Conservation (phyloP, 2,113 vertebrate species). For the Lycocorax pyrrhopterus region DNA sequence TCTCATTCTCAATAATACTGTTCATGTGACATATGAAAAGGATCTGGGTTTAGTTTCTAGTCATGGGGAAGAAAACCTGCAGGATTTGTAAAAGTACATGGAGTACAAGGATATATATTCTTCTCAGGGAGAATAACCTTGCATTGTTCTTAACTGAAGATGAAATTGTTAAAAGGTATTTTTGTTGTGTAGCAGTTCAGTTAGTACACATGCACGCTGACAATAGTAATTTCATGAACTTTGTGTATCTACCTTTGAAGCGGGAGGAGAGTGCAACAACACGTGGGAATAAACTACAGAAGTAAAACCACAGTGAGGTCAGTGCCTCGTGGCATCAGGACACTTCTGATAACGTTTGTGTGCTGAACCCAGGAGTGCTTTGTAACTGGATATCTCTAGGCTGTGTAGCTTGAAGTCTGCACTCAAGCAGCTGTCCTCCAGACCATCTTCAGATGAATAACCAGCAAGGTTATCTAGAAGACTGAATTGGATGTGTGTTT, state of each 20-base stretch:
- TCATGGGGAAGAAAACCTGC: background rate
- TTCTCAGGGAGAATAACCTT: background rate
- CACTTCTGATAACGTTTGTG: background rate
- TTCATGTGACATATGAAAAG: background rate
- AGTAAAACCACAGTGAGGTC: background rate
- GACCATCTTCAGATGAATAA: background rate
- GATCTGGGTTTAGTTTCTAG: background rate
- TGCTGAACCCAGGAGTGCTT: background rate
- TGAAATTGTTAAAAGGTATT: background rate
- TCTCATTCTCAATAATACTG: background rate
- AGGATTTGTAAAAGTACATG: background rate
- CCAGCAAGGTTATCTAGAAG: background rate
- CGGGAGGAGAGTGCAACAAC: background rate
- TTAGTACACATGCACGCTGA: background rate
- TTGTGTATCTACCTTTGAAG: background rate
- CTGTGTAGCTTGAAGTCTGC: background rate
- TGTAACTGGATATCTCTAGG: background rate
- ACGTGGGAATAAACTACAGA: background rate
- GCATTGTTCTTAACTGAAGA: background rate
- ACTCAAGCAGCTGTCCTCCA: background rate
- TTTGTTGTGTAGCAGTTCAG: background rate
- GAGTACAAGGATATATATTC: background rate
- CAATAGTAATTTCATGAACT: background rate
- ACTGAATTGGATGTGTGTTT: background rate
- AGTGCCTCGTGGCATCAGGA: background rate